phyloP scores from a whole-genome alignment of 64 coral and sea anemone species.

The Montipora efflorescens region DNA sequence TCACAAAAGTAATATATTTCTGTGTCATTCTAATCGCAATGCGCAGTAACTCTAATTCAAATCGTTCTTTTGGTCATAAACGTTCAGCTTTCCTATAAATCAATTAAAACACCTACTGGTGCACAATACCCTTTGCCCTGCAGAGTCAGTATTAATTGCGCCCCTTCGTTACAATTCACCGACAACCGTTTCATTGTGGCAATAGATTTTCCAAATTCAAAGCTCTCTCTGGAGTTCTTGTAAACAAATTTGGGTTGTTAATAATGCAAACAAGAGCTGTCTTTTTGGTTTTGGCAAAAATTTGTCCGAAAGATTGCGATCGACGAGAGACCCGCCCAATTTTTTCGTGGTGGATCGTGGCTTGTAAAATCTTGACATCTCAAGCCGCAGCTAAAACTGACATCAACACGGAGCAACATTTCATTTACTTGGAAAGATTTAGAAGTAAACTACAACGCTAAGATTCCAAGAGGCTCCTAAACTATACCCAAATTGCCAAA shows the following conservation, averaged over 20 bases:
- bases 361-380: slow-evolving; percentile 1
- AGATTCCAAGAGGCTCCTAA: background rate
- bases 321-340: background rate
- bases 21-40: background rate
- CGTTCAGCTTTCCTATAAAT: background rate
- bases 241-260: slow-evolving; percentile 8
- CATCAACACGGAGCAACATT: background rate
- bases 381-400: background rate
- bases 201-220: background rate
- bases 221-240: slow-evolving; percentile 15
- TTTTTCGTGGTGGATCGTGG: background rate
- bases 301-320: slow-evolving; percentile 3
- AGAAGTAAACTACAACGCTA: background rate
- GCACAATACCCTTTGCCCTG: background rate
- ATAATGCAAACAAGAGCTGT: background rate
- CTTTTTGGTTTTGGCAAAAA: background rate
- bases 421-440: background rate
- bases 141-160: slow-evolving; percentile 38
- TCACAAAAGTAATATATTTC: slow-evolving; percentile 21
- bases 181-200: slow-evolving; percentile 33
- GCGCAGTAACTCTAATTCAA: slow-evolving; percentile 1
- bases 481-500: background rate
- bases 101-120: background rate
- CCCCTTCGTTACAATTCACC: background rate
- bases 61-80: slow-evolving; percentile 1